Base-by-base conservation (phyloP, 2,797 vertebrate genomes). In the Gallinago stenura region DNA sequence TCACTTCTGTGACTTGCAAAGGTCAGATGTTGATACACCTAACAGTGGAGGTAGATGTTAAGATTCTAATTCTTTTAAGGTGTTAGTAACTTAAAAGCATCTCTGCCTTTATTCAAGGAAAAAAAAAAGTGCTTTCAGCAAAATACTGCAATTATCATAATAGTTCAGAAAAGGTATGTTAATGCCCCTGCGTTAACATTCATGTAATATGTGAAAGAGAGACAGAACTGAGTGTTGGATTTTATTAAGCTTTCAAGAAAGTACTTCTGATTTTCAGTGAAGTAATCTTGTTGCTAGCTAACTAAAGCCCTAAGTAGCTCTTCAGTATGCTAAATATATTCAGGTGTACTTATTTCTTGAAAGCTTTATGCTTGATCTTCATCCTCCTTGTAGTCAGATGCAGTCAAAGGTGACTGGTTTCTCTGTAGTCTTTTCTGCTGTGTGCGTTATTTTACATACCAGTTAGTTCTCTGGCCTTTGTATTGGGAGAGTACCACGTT, bases 331-430 rank as follows among this genome's bases (percentile, higher is more conserved):
- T 93, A 89, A 79, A 54, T 89, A 60, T 69, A 62, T 76, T 83
- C 24, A 41, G 15, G 12, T 39, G 13, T 24, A 33, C 30, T 81
- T 85, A 30, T 3, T 89, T 85, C 72, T 86, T 76, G 12, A 43
- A 91, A 90, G 78, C 28, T 7, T 90, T 82, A 37, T 62, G 54
- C 31, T 48, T 72, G 83, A 87, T 93, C 73, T 90, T 95, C 19
- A 73, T 93, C 26, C n/a, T 58, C 3, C 65, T 81, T 46, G 21
- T 82, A 73, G 58, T 77, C n/a, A 53, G 12, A 28, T 86, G 18
- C 4, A 16, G 24, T 72, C 58, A 83, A 54, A 93, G n/a, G 17
- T 86, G 50, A 61, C 22, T 20, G 19, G 15, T 70, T 86, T 64
- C 46, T 78, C 56, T 6, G 3, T 45, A 50, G 25, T 45, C 6